Conservation (phyloP, 2,888 invertebrate species). For the Macroteleia sp. region DNA sequence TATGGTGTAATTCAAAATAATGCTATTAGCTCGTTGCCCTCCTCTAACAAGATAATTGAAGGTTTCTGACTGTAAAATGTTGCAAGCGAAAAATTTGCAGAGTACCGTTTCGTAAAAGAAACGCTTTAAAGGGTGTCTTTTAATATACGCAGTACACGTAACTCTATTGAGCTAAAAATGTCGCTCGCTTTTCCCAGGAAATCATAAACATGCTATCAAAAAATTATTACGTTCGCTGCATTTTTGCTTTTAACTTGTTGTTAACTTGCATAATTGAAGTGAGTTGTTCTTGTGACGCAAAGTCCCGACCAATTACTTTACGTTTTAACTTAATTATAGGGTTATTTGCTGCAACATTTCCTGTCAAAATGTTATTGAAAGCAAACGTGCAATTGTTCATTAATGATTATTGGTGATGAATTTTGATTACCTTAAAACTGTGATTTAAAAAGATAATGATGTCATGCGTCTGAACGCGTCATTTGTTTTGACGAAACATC, state of each 20-base stretch:
- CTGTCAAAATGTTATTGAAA: too few relatives aligned
- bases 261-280: slow-evolving; percentile 1
- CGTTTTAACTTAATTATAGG: neutral
- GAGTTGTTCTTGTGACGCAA: neutral
- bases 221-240: slow-evolving; percentile 14
- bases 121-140: slow-evolving; percentile 20
- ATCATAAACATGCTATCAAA: slow-evolving; percentile 20
- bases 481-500: too few relatives aligned
- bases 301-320: neutral
- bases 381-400: too few relatives aligned
- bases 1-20: slow-evolving; percentile 28
- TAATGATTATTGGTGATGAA: too few relatives aligned
- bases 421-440: too few relatives aligned
- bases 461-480: too few relatives aligned
- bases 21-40: slow-evolving; percentile 21
- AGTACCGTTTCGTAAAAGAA: slow-evolving; percentile 31
- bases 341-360: too few relatives aligned
- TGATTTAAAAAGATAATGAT: too few relatives aligned
- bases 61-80: slow-evolving; percentile 25
- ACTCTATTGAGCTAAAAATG: slow-evolving; percentile 31
- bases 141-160: slow-evolving; percentile 22
- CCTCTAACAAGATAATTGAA: slow-evolving; percentile 34
- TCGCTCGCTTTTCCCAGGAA: neutral
- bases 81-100: slow-evolving; percentile 8
- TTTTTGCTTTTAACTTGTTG: slow-evolving; percentile 9